phyloP scores from a whole-genome alignment of 2,888 invertebrate species.

The Aricia artaxerxes region DNA sequence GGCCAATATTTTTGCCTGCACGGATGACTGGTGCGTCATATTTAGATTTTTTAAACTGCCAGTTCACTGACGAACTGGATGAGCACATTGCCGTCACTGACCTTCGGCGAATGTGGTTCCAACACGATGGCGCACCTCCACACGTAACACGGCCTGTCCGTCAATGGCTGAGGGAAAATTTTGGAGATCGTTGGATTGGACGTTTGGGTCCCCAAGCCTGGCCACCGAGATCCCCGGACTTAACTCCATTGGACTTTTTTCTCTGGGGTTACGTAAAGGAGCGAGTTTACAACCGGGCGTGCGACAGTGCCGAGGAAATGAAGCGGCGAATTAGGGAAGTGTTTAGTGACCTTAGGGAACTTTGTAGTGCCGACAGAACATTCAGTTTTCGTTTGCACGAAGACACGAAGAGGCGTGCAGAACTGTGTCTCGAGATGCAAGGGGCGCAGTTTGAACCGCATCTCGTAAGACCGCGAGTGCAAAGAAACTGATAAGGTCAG shows the following conservation, averaged over 20 bases:
- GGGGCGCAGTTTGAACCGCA: no score
- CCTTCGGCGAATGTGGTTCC: conserved; percentile 34
- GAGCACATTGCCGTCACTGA: neutral
- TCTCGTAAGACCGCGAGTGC: no score
- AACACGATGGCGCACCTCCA: conserved; percentile 36
- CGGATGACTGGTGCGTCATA: conserved; percentile 27
- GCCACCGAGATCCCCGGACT: conserved; percentile 7
- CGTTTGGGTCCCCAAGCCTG: conserved; percentile 13
- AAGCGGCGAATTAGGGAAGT: no score
- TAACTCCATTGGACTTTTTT: neutral
- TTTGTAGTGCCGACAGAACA: no score
- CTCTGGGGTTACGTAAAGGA: no score
- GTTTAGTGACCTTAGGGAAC: no score
- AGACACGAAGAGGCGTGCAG: no score
- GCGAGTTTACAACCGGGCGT: no score
- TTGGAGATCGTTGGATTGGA: conserved; percentile 25
- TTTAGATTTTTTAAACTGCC: conserved; percentile 15
- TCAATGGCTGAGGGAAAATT: neutral
- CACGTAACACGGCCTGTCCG: conserved; percentile 26
- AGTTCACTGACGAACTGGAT: conserved; percentile 1
- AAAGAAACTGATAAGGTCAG: no score
- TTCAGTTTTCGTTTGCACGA: no score
- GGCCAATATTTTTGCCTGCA: conserved; percentile 5
- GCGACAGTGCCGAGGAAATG: no score
- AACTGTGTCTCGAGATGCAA: no score